Evolutionary conservation across 2,888 invertebrate species (phyloP), one percentile per base, ranked within the genome.

Genomic region (Diarsia dahlii): DNA sequence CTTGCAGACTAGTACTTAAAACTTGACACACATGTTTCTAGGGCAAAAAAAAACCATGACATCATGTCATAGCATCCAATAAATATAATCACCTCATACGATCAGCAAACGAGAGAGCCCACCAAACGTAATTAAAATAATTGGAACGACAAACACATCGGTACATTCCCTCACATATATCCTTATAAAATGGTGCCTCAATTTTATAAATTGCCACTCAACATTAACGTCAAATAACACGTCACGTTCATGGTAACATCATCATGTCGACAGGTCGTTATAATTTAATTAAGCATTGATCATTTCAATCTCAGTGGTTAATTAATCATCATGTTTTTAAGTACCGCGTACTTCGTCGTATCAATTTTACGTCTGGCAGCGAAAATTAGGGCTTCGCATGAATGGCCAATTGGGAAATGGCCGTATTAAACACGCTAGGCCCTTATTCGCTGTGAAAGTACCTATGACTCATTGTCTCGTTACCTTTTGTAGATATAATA

Each of bases 251-350:
- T 85, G 76, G 74, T 60, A 71, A 74, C 65, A 69, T 79, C 78
- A 77, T 76, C 71, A 77, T 39, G 68, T 72, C 68, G 82, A 75
- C 70, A 70, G 70, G 79, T 80, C 80, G 82, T 86, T 82, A 85
- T 78, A 82, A 81, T 84, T 87, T 78, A 79, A 86, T 88, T 82
- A 78, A 69, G 63, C 71, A 79, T 76, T 82, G 80, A 76, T 84
- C 34, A 84, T 82, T 81, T 78, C 67, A 78, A 78, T 72, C 76
- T 79, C 75, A 56, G 73, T 63, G 58, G 64, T 74, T 73, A 86
- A 78, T 84, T 79, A 76, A 78, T 74, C 60, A 79, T 84, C 46
- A 54, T 76, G 76, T 67, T 82, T 81, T 63, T 82, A 71, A 68
- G 82, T 70, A 74, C 48, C 46, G 46, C 50, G 20, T 60, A 69